Base-by-base conservation (phyloP, 2,113 vertebrate species). In the Nothobranchius furzeri region DNA sequence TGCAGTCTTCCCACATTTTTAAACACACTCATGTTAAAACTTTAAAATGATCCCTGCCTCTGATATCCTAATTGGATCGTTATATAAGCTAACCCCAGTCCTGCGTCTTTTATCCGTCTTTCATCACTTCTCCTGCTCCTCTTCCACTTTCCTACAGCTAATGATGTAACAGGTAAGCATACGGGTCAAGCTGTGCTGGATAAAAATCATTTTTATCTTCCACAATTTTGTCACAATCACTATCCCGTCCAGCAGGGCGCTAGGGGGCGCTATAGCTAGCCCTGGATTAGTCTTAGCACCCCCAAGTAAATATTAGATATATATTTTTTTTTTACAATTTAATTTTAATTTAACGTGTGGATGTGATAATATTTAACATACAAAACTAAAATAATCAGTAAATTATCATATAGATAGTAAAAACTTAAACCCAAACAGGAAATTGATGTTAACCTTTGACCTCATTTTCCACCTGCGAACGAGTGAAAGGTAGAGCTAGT, bases 81-180 rank as follows among this genome's bases (percentile, higher is more conserved):
- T 24, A 49, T 15, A 48, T 59, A 55, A 72, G 73, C 78, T 50
- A 45, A 60, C 52, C 59, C 14, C 24, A 30, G 14, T 59, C 60
- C 52, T 47, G 45, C 64, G 42, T 67, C 12, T 70, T 62, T 62
- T 63, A 59, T 47, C 60, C 57, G 30, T 3, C 11, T 53, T 65
- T 73, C 48, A 13, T 57, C 37, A 54, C 53, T 43, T 46, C 45
- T 48, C 64, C 69, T 40, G 30, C 12, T 55, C 15, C 25, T 48
- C 42, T 49, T 35, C 53, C 71, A 45, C 61, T 54, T 56, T 46
- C 67, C 58, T 69, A 52, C 63, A 76, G 76, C 79, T 78, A 81
- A 85, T 91, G 79, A 89, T 85, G 86, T 89, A 90, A 92, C 85
- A 81, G 85, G 83, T 90, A 89, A 88, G 61, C 86, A 63, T 65